Evolutionary conservation across 1,140 invertebrate genomes (phyloP), one percentile per base, ranked within the genome.

Genomic region (Acromyrmex echinatior): DNA sequence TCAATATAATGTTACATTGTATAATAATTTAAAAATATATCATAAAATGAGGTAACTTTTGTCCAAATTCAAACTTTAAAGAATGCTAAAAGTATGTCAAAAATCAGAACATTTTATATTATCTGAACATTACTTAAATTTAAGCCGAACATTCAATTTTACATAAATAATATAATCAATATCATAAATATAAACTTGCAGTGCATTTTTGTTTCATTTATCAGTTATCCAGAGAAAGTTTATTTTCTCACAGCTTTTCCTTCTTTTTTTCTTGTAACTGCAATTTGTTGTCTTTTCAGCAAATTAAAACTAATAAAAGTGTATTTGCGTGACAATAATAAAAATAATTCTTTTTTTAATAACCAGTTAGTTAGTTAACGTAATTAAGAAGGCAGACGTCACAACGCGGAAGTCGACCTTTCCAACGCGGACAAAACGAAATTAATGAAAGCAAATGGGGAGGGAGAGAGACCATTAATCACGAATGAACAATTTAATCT

Each of bases 401-500:
- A 76, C 70, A 39, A 84, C 14, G 70, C 80, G 70, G 70, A 84
- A 76, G 80, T 62, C 39, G 56, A 76, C 25, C 80, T 84, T 76
- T 74, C 45, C 56, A 39, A 63, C n/a, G 70, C 56, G 80, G 56
- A 76, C 70, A 84, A 84, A 84, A 58, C 73, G 70, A 76, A 84
- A 84, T 84, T 84, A 84, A 84, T 84, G 80, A 84, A 84, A 76
- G 70, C 80, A 28, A 74, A 49, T 25, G 39, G 16, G 53, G 10
- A 28, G n/a, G 21, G 21, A 31, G 53, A 35, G 53, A 74, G 7
- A 39, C 39, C 80, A 84, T 84, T 84, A 84, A 84, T 84, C 80
- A 84, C 80, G 80, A 86, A 80, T 21, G 82, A 86, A 86, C 73
- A 79, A 86, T 79, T 78, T 86, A 78, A 86, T 86, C 63, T 63